Base-by-base conservation (phyloP, 2,797 vertebrate species). In the Pipistrellus kuhlii region DNA sequence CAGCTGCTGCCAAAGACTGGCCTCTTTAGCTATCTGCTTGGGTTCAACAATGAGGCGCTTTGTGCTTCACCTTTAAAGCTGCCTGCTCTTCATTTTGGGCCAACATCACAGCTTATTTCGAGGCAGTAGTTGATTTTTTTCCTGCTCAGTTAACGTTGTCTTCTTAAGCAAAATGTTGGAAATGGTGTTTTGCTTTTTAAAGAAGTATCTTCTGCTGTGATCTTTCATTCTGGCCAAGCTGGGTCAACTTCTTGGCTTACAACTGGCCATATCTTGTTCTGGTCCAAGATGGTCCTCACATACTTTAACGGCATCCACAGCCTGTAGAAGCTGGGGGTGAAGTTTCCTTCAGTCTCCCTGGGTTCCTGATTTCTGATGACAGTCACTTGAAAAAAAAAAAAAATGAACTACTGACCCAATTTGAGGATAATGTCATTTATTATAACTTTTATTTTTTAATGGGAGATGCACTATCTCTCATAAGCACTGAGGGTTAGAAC, bases 391-490 rank as follows among this genome's bases (percentile, higher is more conserved):
- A 38, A 41, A 90, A 68, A 41, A 73, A 72, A 23, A 18, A 73
- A 72, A 23, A 18, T 32, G 55, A 76, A 68, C 88, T 68, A 53
- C 86, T 75, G 55, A 69, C 77, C 66, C 53, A 59, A 1, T 73
- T 91, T 90, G n/a, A 62, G 38, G 62, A 72, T 88, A 85, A 76
- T 77, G 59, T 62, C 5, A 62, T 32, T 81, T 72, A 68, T 72
- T 90, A 10, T 55, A 82, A 76, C 27, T 92, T 90, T 62, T 73
- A 30, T 23, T 91, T 93, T 94, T 91, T 21, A 82, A 55, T 78
- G 41, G 55, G 38, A 66, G 23, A 20, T 88, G n/a, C 55, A 41
- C 35, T 91, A 25, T 46, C 46, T 78, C 12, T 44, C 71, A 71
- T 23, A n/a, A 93, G 41, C 35, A 64, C 23, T 76, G 35, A 90